Evolutionary conservation across 92 coral and sea anemone species (phyloP).

Genomic region (Siderastrea radians): DNA sequence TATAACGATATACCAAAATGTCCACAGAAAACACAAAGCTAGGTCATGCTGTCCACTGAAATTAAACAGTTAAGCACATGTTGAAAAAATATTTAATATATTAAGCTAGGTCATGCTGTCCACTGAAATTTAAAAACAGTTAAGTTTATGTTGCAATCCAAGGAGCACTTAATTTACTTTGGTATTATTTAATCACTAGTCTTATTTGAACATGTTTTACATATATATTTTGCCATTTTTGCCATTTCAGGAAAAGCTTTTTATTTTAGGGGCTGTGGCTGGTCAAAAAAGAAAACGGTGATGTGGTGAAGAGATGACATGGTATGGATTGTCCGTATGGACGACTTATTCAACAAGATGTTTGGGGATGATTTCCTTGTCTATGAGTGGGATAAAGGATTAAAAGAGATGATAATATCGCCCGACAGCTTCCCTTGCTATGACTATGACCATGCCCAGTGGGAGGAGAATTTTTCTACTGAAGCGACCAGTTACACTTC

Average conservation of each 20-base stretch:
- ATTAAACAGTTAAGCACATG: too few relatives aligned
- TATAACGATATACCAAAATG: too few relatives aligned
- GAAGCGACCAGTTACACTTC: neutral
- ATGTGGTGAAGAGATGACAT: constrained; percentile 32
- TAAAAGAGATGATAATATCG: constrained; percentile 29
- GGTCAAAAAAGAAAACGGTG: constrained; percentile 32
- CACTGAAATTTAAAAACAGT: too few relatives aligned
- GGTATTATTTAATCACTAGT: neutral
- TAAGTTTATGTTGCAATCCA: too few relatives aligned
- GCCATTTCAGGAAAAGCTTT: constrained; percentile 31
- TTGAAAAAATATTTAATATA: too few relatives aligned
- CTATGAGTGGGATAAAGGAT: constrained; percentile 42
- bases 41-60: too few relatives aligned
- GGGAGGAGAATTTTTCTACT: constrained; percentile 15
- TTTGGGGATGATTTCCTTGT: constrained; percentile 52
- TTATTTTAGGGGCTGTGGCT: constrained; percentile 54
- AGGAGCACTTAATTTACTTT: too few relatives aligned
- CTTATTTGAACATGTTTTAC: neutral
- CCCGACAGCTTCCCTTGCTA: constrained; percentile 45
- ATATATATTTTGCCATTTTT: constrained; percentile 11
- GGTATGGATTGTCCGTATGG: constrained; percentile 53
- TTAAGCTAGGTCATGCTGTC: too few relatives aligned
- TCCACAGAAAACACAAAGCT: too few relatives aligned
- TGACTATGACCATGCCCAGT: constrained; percentile 50
- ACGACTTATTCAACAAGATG: constrained; percentile 39